A percentile compares a stretch with the other conserved stretches of the same genome.
Evolutionary conservation across 2,797 vertebrate species (phyloP).

Genomic region (Vespertilio murinus): DNA sequence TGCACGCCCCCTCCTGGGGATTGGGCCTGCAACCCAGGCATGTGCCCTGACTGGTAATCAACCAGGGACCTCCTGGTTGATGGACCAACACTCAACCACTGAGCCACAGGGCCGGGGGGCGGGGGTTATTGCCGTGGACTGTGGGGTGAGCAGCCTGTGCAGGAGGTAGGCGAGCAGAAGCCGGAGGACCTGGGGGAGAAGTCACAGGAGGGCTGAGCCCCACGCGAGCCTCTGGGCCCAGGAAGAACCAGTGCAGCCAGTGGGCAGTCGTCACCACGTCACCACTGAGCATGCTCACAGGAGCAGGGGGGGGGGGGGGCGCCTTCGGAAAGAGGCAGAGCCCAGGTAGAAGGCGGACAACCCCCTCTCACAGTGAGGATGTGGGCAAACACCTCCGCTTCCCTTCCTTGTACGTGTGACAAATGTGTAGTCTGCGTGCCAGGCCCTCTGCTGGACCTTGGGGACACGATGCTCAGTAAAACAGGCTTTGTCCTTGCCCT

Average conservation of each 20-base stretch:
- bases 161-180: background rate
- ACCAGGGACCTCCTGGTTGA: too few species aligned
- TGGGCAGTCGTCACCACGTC: background rate
- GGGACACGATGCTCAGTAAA: background rate
- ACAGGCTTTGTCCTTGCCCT: background rate
- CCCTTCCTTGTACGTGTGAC: constrained; percentile 5
- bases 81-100: too few species aligned
- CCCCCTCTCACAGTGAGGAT: background rate
- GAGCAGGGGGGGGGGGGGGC: background rate
- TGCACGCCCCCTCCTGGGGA: too few species aligned
- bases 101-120: too few species aligned
- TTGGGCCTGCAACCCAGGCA: too few species aligned
- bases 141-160: background rate
- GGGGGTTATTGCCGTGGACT: rapidly evolving
- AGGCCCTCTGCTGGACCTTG: background rate
- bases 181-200: background rate
- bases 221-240: background rate
- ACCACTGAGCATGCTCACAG: constrained; percentile 26
- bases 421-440: background rate
- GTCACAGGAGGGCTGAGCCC: constrained; percentile 2
- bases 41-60: too few species aligned
- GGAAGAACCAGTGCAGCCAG: constrained; percentile 25
- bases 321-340: rapidly evolving
- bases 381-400: rapidly evolving
- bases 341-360: rapidly evolving